Evolutionary conservation across 92 coral and sea anemone genomes (phyloP), one percentile per base, ranked within the genome.

Genomic region (Umimayanthus kanabou): DNA sequence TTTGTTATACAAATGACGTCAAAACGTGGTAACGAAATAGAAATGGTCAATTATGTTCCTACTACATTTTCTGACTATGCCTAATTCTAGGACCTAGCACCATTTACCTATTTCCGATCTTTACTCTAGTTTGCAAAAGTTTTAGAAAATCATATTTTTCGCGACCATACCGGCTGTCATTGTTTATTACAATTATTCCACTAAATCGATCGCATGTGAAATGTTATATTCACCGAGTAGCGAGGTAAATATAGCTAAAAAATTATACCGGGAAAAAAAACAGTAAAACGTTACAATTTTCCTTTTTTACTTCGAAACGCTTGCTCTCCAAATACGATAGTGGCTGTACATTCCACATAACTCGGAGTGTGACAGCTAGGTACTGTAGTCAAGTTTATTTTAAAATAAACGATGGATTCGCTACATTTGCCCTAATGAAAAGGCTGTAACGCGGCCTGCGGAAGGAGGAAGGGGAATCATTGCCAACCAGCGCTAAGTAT

Each of bases 281-380:
- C 9, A 73, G 15, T 25, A 73, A 73, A 73, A 30, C 77, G 33
- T 25, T 73, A 73, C 77, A 73, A 73, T 15, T 72, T 72, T 29
- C 39, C 39, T 72, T n/a, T 72, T 72, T 72, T 72, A 26, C 76
- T 72, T 72, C 40, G 30, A 72, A 72, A 72, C 76, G 76, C 39
- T 72, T 72, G 39, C 76, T 72, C 39, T 72, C 39, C 76, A 72
- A 72, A 28, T 29, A 28, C 76, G 39, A 72, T n/a, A 72, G 76
- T 72, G 39, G 30, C 66, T 2, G 0, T 10, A 57, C 66, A 57
- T 10, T 57, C 10, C 66, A 57, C 66, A 57, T 57, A 57, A 57
- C 66, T 57, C 18, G 14, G 18, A 57, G n/a, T n/a, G n/a, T n/a
- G n/a, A n/a, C n/a, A n/a, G n/a, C n/a, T n/a, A n/a, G n/a, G n/a